Base-by-base conservation (phyloP, 2,113 vertebrate species). In the Microtus richardsoni region DNA sequence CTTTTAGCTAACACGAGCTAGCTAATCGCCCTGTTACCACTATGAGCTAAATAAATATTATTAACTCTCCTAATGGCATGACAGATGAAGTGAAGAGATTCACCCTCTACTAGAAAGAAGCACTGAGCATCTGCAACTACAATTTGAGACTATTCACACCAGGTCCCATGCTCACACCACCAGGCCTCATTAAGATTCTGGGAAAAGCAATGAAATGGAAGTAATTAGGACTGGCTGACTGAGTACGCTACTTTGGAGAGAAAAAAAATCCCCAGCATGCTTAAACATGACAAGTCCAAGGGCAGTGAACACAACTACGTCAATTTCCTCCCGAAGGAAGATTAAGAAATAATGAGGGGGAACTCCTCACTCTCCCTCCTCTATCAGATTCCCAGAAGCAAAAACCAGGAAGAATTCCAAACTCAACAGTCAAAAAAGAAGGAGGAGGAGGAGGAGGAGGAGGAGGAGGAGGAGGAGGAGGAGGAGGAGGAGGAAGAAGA, bases 271-370 rank as follows among this genome's bases (percentile, higher is more conserved):
- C 68, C 60, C 80, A 87, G 74, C 68, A 87, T 95, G 80, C 80
- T 97, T 97, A 87, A 96, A 96, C 73, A 75, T 89, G 89, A 96
- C 93, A 95, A 73, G 82, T 68, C 87, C 54, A 88, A 94, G 83
- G 74, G 66, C 41, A 11, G 66, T 94, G 89, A 97, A 91, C 84
- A 95, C 75, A 95, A 91, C 71, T 60, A 94, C 36, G 78, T 64
- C 71, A 92, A 93, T 93, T 97, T 92, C 68, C 49, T 95, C 87
- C 88, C 96, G 39, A 71, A 91, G 83, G 62, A 94, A 97, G 73
- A 96, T 92, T 83, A 94, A 97, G 94, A 95, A 96, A 97, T 93
- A 97, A 96, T 95, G 78, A 96, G 39, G 39, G 39, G 78, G 68
- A 92, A 92, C 75, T 88, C 54, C 44, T 90, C 66, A 74, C 16